Evolutionary conservation across 2,888 invertebrate species (phyloP), one percentile per base, ranked within the genome.

Genomic region (Heteromyza rotundicornis): DNA sequence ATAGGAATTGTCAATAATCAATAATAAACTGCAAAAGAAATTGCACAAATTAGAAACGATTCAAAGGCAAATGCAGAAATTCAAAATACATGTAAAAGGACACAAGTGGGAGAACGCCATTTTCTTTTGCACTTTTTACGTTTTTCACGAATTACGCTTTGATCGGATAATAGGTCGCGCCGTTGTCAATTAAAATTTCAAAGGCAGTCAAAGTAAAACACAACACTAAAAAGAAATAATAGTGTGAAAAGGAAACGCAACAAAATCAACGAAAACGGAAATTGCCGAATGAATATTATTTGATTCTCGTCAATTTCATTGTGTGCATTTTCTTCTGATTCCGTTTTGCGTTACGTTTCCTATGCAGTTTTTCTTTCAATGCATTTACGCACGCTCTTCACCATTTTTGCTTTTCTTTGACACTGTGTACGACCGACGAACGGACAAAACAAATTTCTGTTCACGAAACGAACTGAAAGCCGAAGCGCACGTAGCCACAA

Each of bases 1-100:
- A 40, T 10, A 40, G 14, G 5, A 40, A 40, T 40, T 40, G 47
- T 47, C 47, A 47, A 47, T 47, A 47, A 47, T 47, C 47, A 47
- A 47, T 47, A 47, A 47, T 7, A 5, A 19, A 40, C 8, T 14
- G 12, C 40, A 40, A 40, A 47, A 17, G 40, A 40, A 40, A 19
- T 2, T 7, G 20, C 47, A 27, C 27, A 27, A 27, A 10, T 27
- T 5, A 27, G 27, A 27, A 27, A 27, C 5, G 10, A n/a, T n/a
- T n/a, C n/a, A n/a, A n/a, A n/a, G n/a, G n/a, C n/a, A n/a, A n/a
- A n/a, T n/a, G n/a, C n/a, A 27, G 27, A 27, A 27, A 27, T 27
- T 27, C 10, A 10, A 27, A 27, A 27, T 27, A 27, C 27, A 7
- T 27, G 47, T 47, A 17, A 47, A 47, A 47, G 47, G 47, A 47